Evolutionary conservation across 1,140 invertebrate species (phyloP).

Genomic region (Heliconius eleuchia): DNA sequence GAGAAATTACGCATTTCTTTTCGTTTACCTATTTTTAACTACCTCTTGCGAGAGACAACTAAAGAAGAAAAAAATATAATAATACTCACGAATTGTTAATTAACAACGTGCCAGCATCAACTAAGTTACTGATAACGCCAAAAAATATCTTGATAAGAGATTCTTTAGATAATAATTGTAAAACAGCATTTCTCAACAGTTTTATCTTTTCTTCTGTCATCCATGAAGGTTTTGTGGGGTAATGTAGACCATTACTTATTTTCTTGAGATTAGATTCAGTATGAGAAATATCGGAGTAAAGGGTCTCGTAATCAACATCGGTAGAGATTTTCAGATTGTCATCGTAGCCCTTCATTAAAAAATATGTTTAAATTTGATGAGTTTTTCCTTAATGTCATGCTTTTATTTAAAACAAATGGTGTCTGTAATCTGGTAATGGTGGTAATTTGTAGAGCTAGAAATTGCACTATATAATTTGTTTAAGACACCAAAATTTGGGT

Average conservation of each 20-base stretch:
- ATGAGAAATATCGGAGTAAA: slow-evolving; percentile 51
- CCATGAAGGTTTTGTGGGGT: slow-evolving; percentile 58
- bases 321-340: slow-evolving; percentile 53
- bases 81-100: slow-evolving; percentile 50
- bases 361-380: background rate
- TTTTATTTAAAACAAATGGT: no score
- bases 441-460: no score
- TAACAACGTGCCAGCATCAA: slow-evolving; percentile 69
- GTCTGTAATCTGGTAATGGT: no score
- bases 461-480: no score
- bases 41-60: background rate
- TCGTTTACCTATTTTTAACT: no score
- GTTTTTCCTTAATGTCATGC: no score
- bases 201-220: slow-evolving; percentile 59
- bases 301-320: slow-evolving; percentile 51
- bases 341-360: slow-evolving; percentile 59
- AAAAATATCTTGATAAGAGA: slow-evolving; percentile 66
- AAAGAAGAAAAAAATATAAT: background rate
- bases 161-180: slow-evolving; percentile 59
- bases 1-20: background rate
- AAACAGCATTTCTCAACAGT: slow-evolving; percentile 44
- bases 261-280: slow-evolving; percentile 50
- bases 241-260: slow-evolving; percentile 52
- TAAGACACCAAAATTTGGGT: no score
- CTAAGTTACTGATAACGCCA: slow-evolving; percentile 60